phyloP scores from a whole-genome alignment of 1,140 invertebrate species.

The Lineus longissimus region DNA sequence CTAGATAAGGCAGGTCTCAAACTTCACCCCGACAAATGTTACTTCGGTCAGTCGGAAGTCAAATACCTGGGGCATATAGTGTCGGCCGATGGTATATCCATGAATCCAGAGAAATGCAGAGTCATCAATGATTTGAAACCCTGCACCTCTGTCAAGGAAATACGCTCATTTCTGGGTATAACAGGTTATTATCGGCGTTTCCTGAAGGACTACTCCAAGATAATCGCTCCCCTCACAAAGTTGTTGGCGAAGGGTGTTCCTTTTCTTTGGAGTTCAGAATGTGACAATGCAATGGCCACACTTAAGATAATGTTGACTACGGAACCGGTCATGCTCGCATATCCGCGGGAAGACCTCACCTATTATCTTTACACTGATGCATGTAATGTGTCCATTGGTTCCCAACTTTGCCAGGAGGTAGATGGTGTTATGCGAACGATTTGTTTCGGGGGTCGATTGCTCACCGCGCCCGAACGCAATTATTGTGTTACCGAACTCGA shows the following conservation, averaged over 20 bases:
- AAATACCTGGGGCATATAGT: slow-evolving; percentile 48
- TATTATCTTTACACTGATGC: slow-evolving; percentile 32
- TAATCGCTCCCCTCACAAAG: slow-evolving; percentile 11
- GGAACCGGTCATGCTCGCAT: slow-evolving; percentile 23
- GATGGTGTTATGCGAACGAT: slow-evolving; percentile 6
- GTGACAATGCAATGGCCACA: slow-evolving; percentile 17
- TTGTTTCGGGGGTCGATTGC: slow-evolving; percentile 11
- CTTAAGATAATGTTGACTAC: slow-evolving; percentile 14
- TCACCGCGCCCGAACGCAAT: slow-evolving; percentile 12
- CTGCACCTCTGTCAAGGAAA: slow-evolving; percentile 12
- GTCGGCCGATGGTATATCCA: slow-evolving; percentile 11
- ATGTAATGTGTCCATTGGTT: slow-evolving; percentile 14
- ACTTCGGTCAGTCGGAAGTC: slow-evolving; percentile 45
- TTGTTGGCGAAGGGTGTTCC: slow-evolving; percentile 16
- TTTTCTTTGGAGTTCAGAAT: slow-evolving; percentile 17
- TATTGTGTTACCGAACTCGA: slow-evolving; percentile 17
- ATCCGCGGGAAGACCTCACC: slow-evolving; percentile 13
- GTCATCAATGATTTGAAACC: slow-evolving; percentile 10
- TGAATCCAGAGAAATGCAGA: slow-evolving; percentile 10
- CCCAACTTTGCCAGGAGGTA: slow-evolving; percentile 23
- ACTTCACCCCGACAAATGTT: slow-evolving; percentile 50
- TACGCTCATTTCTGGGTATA: slow-evolving; percentile 23
- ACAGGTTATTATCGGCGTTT: slow-evolving; percentile 23
- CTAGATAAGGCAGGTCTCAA: slow-evolving; percentile 47
- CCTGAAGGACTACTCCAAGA: slow-evolving; percentile 19